Base-by-base conservation (phyloP, 2,797 vertebrate genomes). In the Ptychobarbus kaznakovi region DNA sequence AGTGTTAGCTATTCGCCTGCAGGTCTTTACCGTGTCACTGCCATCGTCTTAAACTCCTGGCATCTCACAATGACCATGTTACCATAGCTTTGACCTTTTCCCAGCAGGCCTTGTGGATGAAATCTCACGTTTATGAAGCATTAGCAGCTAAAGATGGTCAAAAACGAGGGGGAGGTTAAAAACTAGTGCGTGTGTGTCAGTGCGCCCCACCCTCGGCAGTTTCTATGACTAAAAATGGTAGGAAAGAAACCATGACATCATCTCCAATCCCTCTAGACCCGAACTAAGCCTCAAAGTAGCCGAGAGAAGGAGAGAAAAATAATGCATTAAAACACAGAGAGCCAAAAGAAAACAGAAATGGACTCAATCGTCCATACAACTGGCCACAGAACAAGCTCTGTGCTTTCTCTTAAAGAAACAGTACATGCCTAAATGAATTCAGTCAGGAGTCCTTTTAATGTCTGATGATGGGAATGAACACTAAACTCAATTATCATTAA, bases 181-280 rank as follows among this genome's bases (percentile, higher is more conserved):
- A 69, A 80, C 44, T 20, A 49, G 63, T 72, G 66, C 63, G 46
- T 72, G 51, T 65, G 81, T 80, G 70, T 82, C 61, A 73, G 78
- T 77, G 87, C 86, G 90, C 92, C 91, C 92, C 93, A 92, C 93
- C 92, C 92, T 92, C 90, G 73, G 81, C 86, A 91, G 91, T 89
- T 91, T 93, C 92, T 94, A 92, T 95, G 93, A 94, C 95, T 96
- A 95, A 95, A 96, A 95, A 96, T 95, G 94, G 94, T 94, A 93
- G 93, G 58, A 49, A 84, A 94, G 94, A 94, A 93, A 93, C 92
- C 92, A 93, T 92, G 93, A 94, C 94, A 95, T 95, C 94, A 94
- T 93, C 93, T 92, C 91, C 78, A 80, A 72, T 80, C 80, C 49
- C 86, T 70, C 87, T 61, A 86, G 6, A 86, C 28, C 66, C 49